These are phyloP conservation scores for Drosophila setifemur DNA, from an alignment of 1,140 invertebrate species.

Conservation along the genomic window DNA sequence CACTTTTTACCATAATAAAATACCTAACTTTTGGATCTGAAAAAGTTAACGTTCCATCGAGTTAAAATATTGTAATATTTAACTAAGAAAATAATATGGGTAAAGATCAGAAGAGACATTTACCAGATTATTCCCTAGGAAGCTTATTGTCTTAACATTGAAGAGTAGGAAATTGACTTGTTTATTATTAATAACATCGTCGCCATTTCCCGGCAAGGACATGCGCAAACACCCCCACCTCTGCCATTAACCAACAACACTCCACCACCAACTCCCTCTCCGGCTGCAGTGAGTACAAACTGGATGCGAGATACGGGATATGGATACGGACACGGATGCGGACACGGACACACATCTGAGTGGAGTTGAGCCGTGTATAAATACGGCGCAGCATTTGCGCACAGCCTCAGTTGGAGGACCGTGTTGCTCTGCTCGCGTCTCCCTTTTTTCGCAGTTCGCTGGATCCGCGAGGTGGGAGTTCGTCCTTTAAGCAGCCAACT, in stretches of 20 bases:
- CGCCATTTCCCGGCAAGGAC: constrained; percentile 51
- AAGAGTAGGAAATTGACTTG: constrained; percentile 12
- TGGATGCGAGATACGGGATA: background rate
- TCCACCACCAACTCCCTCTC: constrained; percentile 5
- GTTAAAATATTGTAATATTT: too few relatives aligned
- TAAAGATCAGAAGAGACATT: background rate
- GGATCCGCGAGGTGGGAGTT: constrained; percentile 12
- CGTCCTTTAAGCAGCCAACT: constrained; percentile 13
- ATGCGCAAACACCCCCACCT: constrained; percentile 66
- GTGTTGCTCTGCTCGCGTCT: constrained; percentile 61
- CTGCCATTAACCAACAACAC: background rate
- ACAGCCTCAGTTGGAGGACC: constrained; percentile 66
- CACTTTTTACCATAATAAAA: too few relatives aligned
- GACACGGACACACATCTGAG: constrained; percentile 9
- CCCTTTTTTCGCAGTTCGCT: constrained; percentile 37
- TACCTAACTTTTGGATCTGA: too few relatives aligned
- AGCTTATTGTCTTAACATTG: background rate
- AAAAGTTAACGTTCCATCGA: too few relatives aligned
- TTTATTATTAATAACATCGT: constrained; percentile 48
- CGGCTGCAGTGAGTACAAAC: constrained; percentile 1
- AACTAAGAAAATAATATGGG: too few relatives aligned
- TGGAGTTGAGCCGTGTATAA: constrained; percentile 51
- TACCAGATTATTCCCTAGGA: background rate
- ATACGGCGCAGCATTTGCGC: constrained; percentile 53
- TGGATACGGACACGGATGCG: background rate